phyloP scores from a whole-genome alignment of 2,888 invertebrate species.

The Rhimphoctona megacephalus region DNA sequence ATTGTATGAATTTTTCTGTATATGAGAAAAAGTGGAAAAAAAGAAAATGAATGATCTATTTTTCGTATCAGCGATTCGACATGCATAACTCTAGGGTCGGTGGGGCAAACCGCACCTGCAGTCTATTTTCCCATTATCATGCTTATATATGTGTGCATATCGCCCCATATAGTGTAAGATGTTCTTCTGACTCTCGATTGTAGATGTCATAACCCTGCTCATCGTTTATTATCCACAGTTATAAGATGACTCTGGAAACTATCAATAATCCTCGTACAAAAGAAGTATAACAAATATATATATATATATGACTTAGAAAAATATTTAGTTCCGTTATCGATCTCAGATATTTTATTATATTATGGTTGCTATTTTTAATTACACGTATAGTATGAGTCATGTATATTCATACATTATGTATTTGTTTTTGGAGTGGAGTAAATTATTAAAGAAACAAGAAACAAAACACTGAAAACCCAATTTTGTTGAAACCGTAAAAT shows the following conservation, averaged over 20 bases:
- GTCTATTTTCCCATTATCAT: slow-evolving; percentile 12
- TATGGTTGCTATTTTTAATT: not conserved
- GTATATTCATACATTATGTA: not conserved
- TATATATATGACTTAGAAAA: not conserved
- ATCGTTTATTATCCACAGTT: slow-evolving; percentile 38
- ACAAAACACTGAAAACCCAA: too few species aligned
- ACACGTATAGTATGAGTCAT: not conserved
- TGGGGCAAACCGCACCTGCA: slow-evolving; percentile 63
- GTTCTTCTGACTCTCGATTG: slow-evolving; percentile 21
- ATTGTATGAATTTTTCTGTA: not conserved
- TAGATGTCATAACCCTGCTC: slow-evolving; percentile 70
- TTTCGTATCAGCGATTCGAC: slow-evolving; percentile 50
- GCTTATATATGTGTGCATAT: not conserved
- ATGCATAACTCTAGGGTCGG: slow-evolving; percentile 42
- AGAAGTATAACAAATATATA: not conserved
- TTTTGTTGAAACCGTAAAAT: too few species aligned
- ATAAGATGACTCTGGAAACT: slow-evolving; percentile 46
- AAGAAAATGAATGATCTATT: slow-evolving; percentile 2
- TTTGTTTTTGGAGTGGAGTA: too few species aligned
- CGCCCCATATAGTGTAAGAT: not conserved
- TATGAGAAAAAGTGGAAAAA: not conserved
- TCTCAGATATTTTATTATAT: not conserved
- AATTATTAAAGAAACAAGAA: too few species aligned
- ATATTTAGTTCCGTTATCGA: not conserved
- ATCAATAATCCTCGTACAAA: slow-evolving; percentile 61